Base-by-base conservation (phyloP, 2,888 invertebrate species). In the Acrocyrtus sp. region DNA sequence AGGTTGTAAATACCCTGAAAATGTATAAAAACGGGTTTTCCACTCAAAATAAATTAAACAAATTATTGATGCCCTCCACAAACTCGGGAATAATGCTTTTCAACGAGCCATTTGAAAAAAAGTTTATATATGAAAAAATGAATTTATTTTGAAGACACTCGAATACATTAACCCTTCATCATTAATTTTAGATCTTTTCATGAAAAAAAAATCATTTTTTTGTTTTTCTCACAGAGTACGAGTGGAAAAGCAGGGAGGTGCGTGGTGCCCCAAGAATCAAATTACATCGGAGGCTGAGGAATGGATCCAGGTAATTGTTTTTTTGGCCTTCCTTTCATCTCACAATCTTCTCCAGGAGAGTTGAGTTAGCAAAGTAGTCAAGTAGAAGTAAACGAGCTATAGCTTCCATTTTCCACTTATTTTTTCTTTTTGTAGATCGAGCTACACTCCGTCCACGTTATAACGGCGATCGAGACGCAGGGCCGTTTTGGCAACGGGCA, bases 401-500 rank as follows among this genome's bases (percentile, higher is more conserved):
- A 17, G n/a, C 17, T n/a, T n/a, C 15, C 17, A 17, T 17, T 17
- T 41, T 41, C 17, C 17, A 41, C 15, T n/a, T 17, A 41, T 17
- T 54, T 50, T 39, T 61, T 22, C 39, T 29, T 54, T 88, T 26
- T 60, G 17, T 85, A 96, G 87, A 89, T 93, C 77, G 91, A 95
- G 84, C 88, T 96, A 77, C 90, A 89, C 82, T 86, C 87, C 17
- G 90, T 93, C 54, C 91, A 92, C 85, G 90, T 95, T 83, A 90
- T 96, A 83, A 93, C 94, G 0, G 91, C 89, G 19, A 89, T 92
- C 8, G 90, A 89, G 79, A 91, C 91, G 0, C 96, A 96, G 85
- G 96, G 96, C 26, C 89, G 96, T 61, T 96, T 94, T 84, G 96
- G 95, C 34, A 95, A 95, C 84, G 95, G 95, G 29, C 90, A 92